Base-by-base conservation (phyloP, 2,888 invertebrate genomes). In the Furcula furcula region DNA sequence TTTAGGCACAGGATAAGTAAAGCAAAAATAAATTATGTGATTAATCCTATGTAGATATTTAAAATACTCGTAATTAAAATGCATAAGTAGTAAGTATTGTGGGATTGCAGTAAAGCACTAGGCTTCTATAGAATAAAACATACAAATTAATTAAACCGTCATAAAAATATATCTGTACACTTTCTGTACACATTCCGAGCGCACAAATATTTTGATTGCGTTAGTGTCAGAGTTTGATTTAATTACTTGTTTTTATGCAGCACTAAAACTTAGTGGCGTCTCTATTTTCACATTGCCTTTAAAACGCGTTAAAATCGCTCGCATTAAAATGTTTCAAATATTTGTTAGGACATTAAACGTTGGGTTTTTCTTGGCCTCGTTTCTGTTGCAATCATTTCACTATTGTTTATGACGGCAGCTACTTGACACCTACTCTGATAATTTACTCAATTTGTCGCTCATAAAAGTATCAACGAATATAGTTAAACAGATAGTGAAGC, bases 391-490 rank as follows among this genome's bases (percentile, higher is more conserved):
- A 53, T 43, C 36, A 39, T 51, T 58, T 52, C 41, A 46, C 60
- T 37, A 56, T 57, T 59, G 50, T 59, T 59, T 57, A 59, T 38
- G 46, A 26, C 46, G 46, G n/a, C n/a, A n/a, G 48, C 51, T 34
- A 47, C 46, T 38, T 44, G 51, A 51, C 54, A 51, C 48, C 34
- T 34, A 42, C 44, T 36, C 42, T 45, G 51, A 54, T 54, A 53
- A 47, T 44, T 44, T 53, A 48, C 32, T 46, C 36, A 49, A 54
- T 60, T 55, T 58, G 46, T 61, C 56, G 54, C 47, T 35, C 26
- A 48, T 58, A 48, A 49, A 46, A 35, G 29, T 18, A 32, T 33
- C 11, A 28, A 45, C 39, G 34, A 39, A 47, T 38, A 51, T 40
- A 30, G 30, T 14, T 29, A 46, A 12, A 13, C 20, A 41, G 45